Percentiles rank a stretch among this genome's conserved stretches.
Conservation (phyloP, 2,113 vertebrate genomes). For the Plectropomus leopardus region DNA sequence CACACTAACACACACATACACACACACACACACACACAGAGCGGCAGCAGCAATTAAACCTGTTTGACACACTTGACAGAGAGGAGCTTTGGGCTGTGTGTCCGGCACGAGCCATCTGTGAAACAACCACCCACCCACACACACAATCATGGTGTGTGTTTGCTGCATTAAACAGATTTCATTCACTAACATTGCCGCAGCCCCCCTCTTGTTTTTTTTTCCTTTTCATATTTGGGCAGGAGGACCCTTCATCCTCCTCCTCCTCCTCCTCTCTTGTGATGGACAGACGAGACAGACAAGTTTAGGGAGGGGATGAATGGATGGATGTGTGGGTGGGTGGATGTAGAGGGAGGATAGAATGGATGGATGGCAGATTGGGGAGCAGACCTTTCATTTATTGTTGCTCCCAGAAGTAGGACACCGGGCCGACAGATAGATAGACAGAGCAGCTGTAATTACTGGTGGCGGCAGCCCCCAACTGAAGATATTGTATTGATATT, state of each 20-base stretch:
- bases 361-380: conserved; percentile 62
- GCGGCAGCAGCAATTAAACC: conserved; percentile 75
- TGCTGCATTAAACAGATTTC: conserved; percentile 38
- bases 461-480: conserved; percentile 27
- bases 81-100: conserved; percentile 63
- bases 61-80: conserved; percentile 78
- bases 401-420: conserved; percentile 73
- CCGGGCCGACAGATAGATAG: conserved; percentile 39
- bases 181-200: conserved; percentile 32
- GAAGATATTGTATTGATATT: conserved; percentile 52
- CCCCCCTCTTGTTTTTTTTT: not conserved
- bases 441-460: conserved; percentile 61
- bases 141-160: conserved; percentile 1
- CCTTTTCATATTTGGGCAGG: not conserved
- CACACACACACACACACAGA: conserved; percentile 22
- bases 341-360: conserved; percentile 37
- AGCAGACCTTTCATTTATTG: conserved; percentile 56
- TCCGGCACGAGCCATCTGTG: conserved; percentile 82
- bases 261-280: conserved; percentile 39
- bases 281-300: conserved; percentile 58
- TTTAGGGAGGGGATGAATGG: conserved; percentile 25
- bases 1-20: conserved; percentile 39
- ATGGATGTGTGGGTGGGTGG: conserved; percentile 24
- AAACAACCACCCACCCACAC: conserved; percentile 29
- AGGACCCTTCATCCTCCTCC: conserved; percentile 22